Conservation (phyloP, 2,797 vertebrate species). For the Sebastolobus alascanus region DNA sequence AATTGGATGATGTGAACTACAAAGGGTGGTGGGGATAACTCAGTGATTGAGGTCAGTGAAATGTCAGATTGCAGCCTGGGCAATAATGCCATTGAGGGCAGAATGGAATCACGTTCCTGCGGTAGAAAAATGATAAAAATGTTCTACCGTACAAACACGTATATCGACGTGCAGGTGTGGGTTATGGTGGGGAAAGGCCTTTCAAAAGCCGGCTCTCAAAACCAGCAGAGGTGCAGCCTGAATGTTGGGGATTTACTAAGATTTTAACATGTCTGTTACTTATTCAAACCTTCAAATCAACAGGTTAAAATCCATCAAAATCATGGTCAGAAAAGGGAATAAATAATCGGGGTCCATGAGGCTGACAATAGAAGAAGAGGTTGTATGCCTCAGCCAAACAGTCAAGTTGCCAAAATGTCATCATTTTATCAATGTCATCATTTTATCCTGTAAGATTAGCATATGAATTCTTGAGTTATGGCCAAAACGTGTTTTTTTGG, state of each 20-base stretch:
- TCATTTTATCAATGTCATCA: too few species aligned
- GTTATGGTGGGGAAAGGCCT: background rate
- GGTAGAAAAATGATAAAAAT: slow-evolving; percentile 23
- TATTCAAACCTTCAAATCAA: background rate
- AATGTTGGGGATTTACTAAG: background rate
- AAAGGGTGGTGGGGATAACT: slow-evolving; percentile 40
- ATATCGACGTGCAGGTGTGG: background rate
- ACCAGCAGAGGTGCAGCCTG: background rate
- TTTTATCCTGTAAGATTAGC: too few species aligned
- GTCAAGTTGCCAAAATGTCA: too few species aligned
- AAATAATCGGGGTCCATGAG: background rate
- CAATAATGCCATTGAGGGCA: slow-evolving; percentile 13
- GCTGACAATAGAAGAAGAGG: background rate
- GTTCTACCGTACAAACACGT: background rate
- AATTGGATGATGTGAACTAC: slow-evolving; percentile 43
- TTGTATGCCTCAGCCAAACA: too few species aligned
- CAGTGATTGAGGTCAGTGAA: slow-evolving; percentile 58
- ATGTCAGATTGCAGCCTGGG: slow-evolving; percentile 53
- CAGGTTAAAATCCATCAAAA: background rate
- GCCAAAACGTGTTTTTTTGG: too few species aligned
- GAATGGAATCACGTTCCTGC: background rate
- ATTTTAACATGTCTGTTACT: background rate
- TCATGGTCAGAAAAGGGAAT: background rate
- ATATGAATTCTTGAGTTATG: too few species aligned
- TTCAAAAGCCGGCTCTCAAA: background rate